Percentiles rank a stretch among this genome's conserved stretches.
These are phyloP conservation scores for Ormyrus rosae DNA, from an alignment of 2,888 invertebrate species.

Conservation along the genomic window DNA sequence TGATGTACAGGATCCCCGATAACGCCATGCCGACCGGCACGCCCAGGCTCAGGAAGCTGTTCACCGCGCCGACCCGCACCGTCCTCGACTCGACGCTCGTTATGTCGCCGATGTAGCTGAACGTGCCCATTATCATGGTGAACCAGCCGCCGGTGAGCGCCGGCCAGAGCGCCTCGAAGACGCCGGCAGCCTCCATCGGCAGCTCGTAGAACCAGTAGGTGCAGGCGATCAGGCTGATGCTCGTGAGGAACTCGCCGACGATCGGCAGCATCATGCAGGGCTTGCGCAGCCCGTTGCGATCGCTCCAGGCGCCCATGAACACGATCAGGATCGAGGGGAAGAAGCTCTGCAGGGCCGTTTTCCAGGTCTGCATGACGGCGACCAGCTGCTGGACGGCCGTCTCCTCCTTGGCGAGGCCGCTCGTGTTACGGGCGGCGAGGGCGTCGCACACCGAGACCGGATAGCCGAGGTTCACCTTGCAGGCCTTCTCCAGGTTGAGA, in stretches of 20 bases:
- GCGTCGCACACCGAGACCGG: constrained; percentile 86
- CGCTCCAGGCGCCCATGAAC: constrained; percentile 85
- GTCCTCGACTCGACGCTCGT: constrained; percentile 90
- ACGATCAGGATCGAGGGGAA: constrained; percentile 88
- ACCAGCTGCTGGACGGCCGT: constrained; percentile 79
- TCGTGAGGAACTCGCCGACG: constrained; percentile 87
- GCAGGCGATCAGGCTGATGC: constrained; percentile 86
- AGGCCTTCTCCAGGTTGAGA: constrained; percentile 90
- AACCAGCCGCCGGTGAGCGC: constrained; percentile 91
- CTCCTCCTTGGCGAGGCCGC: constrained; percentile 81
- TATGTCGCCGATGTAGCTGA: constrained; percentile 92
- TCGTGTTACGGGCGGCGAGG: constrained; percentile 84
- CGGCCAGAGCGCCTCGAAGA: constrained; percentile 89
- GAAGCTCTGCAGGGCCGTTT: constrained; percentile 88
- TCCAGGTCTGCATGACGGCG: constrained; percentile 90
- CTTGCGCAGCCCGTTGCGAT: constrained; percentile 81
- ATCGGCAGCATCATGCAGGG: constrained; percentile 91
- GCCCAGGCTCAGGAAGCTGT: constrained; percentile 91
- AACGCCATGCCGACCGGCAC: constrained; percentile 93
- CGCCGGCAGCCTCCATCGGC: constrained; percentile 88
- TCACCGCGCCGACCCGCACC: constrained; percentile 90
- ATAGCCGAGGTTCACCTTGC: constrained; percentile 87
- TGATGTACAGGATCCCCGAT: constrained; percentile 87
- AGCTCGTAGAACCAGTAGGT: constrained; percentile 87
- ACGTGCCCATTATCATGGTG: constrained; percentile 93